Evolutionary conservation across 1,140 invertebrate species (phyloP), one percentile per base, ranked within the genome.

Genomic region (Platyscapa corneri): DNA sequence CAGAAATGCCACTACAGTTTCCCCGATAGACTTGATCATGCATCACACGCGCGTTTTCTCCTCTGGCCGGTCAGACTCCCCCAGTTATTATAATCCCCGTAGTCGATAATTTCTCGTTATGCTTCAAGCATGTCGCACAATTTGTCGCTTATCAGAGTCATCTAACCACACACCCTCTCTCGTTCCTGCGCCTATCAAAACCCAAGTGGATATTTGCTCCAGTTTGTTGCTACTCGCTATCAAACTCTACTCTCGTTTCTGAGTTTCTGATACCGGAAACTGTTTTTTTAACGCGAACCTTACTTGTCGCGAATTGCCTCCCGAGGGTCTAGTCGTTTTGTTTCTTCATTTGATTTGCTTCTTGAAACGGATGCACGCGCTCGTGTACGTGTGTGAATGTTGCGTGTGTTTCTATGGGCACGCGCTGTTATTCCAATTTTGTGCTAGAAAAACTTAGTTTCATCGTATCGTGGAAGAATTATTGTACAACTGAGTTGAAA

Each of bases 21-120:
- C 70, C 30, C 16, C 20, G 42, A 74, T 10, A 42, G 37, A 42
- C 39, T 39, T 23, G 23, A 32, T 42, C 37, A 6, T 18, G 23
- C 34, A 20, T 70, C 42, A 39, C 27, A 5, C 5, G 0, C 7
- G 30, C 70, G 37, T 10, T 32, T 39, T 37, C 20, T n/a, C 10
- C 67, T 46, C 42, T 46, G 42, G 42, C 12, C n/a, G n/a, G n/a
- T 46, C 12, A 46, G 6, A 3, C 20, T 3, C 3, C 67, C 67
- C 30, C 7, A 5, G 27, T 60, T 60, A 3, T 27, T 10, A 39
- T 42, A 42, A 42, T 42, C 39, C 49, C 20, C 3, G 10, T 32
- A n/a, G 42, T 72, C 83, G 64, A 84, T 82, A 85, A 85, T 77
- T 85, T 82, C 70, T 82, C 70, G 72, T 82, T 85, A 39, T 16